Evolutionary conservation across 2,888 invertebrate species (phyloP).

Genomic region (Limnephilus rhombicus): DNA sequence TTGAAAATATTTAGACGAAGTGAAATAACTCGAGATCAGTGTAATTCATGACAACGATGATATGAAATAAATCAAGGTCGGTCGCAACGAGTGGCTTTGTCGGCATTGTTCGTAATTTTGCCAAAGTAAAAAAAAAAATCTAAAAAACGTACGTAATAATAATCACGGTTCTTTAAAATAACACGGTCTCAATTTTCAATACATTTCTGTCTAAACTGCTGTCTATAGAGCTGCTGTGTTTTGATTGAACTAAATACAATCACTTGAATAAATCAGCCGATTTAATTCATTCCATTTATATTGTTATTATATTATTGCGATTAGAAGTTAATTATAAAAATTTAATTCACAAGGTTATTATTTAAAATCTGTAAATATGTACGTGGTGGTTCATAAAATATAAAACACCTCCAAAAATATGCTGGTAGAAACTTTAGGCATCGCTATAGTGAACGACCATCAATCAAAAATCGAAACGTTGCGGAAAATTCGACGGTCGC

Average conservation of each 20-base stretch:
- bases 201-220: not conserved
- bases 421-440: too few species aligned
- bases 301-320: not conserved
- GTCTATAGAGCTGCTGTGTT: not conserved
- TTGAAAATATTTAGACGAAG: not conserved
- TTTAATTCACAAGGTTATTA: not conserved
- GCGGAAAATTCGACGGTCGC: too few species aligned
- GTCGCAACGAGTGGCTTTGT: slow-evolving; percentile 8
- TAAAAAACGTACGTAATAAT: not conserved
- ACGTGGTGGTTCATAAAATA: not conserved
- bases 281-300: not conserved
- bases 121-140: not conserved
- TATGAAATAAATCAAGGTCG: slow-evolving; percentile 30
- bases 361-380: not conserved
- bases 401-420: not conserved
- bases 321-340: not conserved
- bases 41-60: slow-evolving; percentile 2
- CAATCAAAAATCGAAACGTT: too few species aligned
- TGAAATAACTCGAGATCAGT: not conserved
- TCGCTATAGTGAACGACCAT: too few species aligned
- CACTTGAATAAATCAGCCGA: not conserved
- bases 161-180: not conserved
- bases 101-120: not conserved
- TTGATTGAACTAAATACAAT: not conserved
- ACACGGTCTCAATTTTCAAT: not conserved